These are phyloP conservation scores for Zeus faber DNA, from an alignment of 2,113 vertebrate genomes.

Conservation along the genomic window DNA sequence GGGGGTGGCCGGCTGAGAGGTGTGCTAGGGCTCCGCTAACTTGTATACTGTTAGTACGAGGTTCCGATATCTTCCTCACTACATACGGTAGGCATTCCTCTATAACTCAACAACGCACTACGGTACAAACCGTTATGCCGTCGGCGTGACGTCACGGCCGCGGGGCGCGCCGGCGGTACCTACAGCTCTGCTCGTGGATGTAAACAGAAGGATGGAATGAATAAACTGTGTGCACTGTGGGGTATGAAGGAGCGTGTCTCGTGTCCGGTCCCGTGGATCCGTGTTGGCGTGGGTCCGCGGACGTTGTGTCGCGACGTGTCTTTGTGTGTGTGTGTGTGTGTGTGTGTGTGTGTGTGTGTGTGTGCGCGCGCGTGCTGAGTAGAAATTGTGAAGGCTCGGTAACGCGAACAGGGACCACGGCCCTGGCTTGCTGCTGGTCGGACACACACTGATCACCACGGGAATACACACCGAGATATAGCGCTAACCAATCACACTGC, in stretches of 20 bases:
- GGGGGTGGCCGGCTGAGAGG: conserved; percentile 11
- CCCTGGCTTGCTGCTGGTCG: conserved; percentile 27
- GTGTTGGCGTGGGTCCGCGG: neutral
- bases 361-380: neutral
- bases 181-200: conserved; percentile 24
- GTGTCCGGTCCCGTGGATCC: neutral
- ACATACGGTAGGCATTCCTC: conserved; percentile 4
- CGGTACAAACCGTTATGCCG: conserved; percentile 43
- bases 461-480: conserved; percentile 50
- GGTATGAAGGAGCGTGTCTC: conserved; percentile 9
- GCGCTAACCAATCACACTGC: conserved; percentile 39
- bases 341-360: conserved; percentile 23
- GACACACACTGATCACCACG: conserved; percentile 50
- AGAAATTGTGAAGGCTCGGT: conserved; percentile 33
- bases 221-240: conserved; percentile 19
- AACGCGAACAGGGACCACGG: conserved; percentile 7
- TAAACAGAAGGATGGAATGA: conserved; percentile 22
- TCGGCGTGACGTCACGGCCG: conserved; percentile 18
- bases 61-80: conserved; percentile 1
- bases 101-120: conserved; percentile 31
- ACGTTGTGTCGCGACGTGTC: neutral
- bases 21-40: conserved; percentile 25
- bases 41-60: conserved; percentile 11
- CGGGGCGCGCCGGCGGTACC: conserved; percentile 19
- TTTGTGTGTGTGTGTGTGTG: conserved; percentile 19